A percentile compares a stretch with the other conserved stretches of the same genome.
Conservation (phyloP, 37 sponge, comb jelly and placozoan genomes). For the Cliona cf. orientalis region DNA sequence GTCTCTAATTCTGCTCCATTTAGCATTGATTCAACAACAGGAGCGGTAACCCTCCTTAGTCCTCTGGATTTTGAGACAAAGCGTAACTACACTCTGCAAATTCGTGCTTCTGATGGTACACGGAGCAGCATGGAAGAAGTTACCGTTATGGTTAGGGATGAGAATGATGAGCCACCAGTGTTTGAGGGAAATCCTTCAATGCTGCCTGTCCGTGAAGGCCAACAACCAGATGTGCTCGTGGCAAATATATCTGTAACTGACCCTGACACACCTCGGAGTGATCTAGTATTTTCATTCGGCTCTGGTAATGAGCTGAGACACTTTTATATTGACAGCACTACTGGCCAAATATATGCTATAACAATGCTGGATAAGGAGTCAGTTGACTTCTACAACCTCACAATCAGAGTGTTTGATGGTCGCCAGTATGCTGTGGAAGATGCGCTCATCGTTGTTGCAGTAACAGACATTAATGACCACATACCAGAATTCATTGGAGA, state of each 20-base stretch:
- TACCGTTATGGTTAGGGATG: constrained; percentile 36
- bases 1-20: background rate
- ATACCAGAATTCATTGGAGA: constrained; percentile 47
- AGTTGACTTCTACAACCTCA: constrained; percentile 48
- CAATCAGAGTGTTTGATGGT: constrained; percentile 49
- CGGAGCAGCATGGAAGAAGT: background rate
- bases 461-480: constrained; percentile 78
- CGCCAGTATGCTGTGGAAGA: background rate
- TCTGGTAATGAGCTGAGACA: constrained; percentile 27
- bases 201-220: constrained; percentile 24
- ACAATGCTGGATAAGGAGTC: constrained; percentile 57
- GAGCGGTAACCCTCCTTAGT: constrained; percentile 9
- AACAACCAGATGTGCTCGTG: constrained; percentile 3
- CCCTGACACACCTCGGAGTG: constrained; percentile 30
- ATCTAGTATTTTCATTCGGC: constrained; percentile 41
- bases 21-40: constrained; percentile 42
- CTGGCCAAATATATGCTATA: constrained; percentile 46
- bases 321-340: constrained; percentile 31
- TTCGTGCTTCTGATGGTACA: constrained; percentile 32
- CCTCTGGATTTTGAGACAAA: constrained; percentile 38
- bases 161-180: constrained; percentile 54
- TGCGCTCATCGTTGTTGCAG: constrained; percentile 15
- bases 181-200: constrained; percentile 18
- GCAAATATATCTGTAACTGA: constrained; percentile 42
- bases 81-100: background rate